Conservation (phyloP, 2,113 vertebrate genomes). For the rat (Rattus norvegicus) region GRCr8 NC_086023.1:72227501-72228000, state of each 20-base stretch:
- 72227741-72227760: not conserved
- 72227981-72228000: not conserved
- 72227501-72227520: not conserved
- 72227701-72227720: not conserved
- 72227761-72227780: not conserved
- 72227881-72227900: not conserved
- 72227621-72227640: not conserved
- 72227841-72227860: not conserved
- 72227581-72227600: not conserved
- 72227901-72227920: not conserved
- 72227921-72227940: not conserved
- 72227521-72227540: not conserved
- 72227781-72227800: not conserved
- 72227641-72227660: not conserved
- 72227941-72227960: not conserved
- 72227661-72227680: not conserved
- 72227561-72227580: not conserved
- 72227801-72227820: not conserved
- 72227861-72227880: not conserved
- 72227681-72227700: not conserved
- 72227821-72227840: not conserved
- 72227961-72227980: not conserved
- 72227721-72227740: not conserved
- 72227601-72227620: not conserved
- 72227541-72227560: not conserved